These are phyloP conservation scores for Condylostylus longicornis DNA, from an alignment of 1,140 invertebrate species.

Conservation along the genomic window DNA sequence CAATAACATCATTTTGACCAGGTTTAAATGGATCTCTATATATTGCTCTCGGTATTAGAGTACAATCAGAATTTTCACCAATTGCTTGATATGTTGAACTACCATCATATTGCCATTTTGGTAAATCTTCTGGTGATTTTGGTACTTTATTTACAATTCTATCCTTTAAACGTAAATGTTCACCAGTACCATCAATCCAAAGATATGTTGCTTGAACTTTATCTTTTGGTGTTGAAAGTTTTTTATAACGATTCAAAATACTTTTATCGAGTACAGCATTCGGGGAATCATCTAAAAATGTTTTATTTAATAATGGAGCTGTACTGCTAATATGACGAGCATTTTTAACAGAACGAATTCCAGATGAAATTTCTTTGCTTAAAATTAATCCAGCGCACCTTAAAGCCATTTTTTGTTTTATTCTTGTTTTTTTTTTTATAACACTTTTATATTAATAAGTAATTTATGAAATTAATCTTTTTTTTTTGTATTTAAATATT, in stretches of 20 bases:
- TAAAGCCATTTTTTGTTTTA: slow-evolving; percentile 21
- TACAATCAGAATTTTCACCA: slow-evolving; percentile 71
- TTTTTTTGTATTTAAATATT: too few species aligned
- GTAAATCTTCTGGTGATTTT: slow-evolving; percentile 53
- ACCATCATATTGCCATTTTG: slow-evolving; percentile 88
- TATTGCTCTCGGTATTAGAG: slow-evolving; percentile 63
- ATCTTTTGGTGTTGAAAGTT: slow-evolving; percentile 53
- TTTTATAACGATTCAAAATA: slow-evolving; percentile 51
- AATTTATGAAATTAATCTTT: too few species aligned
- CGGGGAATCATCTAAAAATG: slow-evolving; percentile 42
- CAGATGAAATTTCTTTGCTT: slow-evolving; percentile 19
- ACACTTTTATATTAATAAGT: neutral
- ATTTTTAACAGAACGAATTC: slow-evolving; percentile 10
- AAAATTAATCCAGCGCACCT: slow-evolving; percentile 28
- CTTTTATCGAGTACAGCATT: slow-evolving; percentile 59
- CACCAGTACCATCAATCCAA: slow-evolving; percentile 89
- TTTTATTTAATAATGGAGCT: slow-evolving; percentile 8
- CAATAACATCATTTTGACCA: slow-evolving; percentile 64
- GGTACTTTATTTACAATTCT: slow-evolving; percentile 64
- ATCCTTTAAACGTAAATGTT: slow-evolving; percentile 73
- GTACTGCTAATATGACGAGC: slow-evolving; percentile 15
- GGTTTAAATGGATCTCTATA: slow-evolving; percentile 78
- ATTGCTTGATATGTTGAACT: slow-evolving; percentile 65
- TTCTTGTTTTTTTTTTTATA: slow-evolving; percentile 5
- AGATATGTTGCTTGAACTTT: slow-evolving; percentile 71